A percentile compares a stretch with the other conserved stretches of the same genome.
Conservation (phyloP, 2,888 invertebrate genomes). For the Cataglyphis livida region DNA sequence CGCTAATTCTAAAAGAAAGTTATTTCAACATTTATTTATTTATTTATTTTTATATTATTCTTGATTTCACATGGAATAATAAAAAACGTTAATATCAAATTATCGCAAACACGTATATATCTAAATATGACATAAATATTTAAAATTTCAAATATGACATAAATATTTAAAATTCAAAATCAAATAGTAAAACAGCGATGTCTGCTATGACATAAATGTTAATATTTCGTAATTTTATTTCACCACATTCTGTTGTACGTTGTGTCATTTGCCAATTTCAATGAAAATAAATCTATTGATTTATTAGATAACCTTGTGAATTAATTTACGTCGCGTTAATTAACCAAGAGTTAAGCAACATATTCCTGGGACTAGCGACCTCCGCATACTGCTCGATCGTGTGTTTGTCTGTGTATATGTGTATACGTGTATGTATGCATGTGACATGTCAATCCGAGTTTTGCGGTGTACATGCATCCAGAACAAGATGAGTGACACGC, state of each 20-base stretch:
- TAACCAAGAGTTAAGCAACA: conserved; percentile 19
- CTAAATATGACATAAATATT: background rate
- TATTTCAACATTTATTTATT: background rate
- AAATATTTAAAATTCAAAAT: background rate
- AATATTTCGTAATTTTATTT: conserved; percentile 9
- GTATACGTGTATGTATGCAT: background rate
- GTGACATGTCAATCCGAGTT: conserved; percentile 20
- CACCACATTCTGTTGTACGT: background rate
- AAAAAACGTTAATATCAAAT: background rate
- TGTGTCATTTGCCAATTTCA: background rate
- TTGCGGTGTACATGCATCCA: conserved; percentile 10
- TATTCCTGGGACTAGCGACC: background rate
- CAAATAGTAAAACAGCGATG: background rate
- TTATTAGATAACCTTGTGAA: conserved; percentile 4
- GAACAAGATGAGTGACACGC: conserved; percentile 7
- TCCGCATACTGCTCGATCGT: background rate
- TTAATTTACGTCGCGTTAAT: conserved; percentile 32
- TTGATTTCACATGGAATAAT: background rate
- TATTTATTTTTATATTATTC: background rate
- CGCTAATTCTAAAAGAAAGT: background rate
- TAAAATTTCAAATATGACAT: too few relatives aligned
- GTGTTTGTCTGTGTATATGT: too few relatives aligned
- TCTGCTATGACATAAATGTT: background rate
- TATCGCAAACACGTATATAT: background rate
- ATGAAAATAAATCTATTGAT: conserved; percentile 1